phyloP scores from a whole-genome alignment of 2,113 vertebrate species.

The Urocitellus parryii region DNA sequence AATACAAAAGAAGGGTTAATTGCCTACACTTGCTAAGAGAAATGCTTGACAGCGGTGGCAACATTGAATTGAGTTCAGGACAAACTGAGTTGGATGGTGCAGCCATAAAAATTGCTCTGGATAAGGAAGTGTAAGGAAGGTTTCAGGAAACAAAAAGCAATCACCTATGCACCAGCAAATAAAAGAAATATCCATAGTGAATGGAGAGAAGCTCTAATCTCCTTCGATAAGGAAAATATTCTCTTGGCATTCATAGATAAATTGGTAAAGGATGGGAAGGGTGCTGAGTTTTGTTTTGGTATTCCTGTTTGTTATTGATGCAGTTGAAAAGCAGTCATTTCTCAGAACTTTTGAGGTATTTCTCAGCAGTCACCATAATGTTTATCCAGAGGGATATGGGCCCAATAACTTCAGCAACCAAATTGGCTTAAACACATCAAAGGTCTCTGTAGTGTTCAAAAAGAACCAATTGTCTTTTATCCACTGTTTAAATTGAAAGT shows the following conservation, averaged over 20 bases:
- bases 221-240: not conserved
- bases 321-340: not conserved
- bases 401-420: slow-evolving; percentile 68
- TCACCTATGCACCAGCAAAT: not conserved
- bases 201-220: not conserved
- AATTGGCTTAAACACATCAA: slow-evolving; percentile 78
- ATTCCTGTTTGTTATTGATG: slow-evolving; percentile 29
- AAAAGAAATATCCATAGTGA: not conserved
- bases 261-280: not conserved
- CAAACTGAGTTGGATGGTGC: slow-evolving; percentile 61
- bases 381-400: slow-evolving; percentile 71
- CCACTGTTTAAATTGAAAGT: slow-evolving; percentile 72
- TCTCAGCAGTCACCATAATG: not conserved
- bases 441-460: slow-evolving; percentile 77
- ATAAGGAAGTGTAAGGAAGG: not conserved
- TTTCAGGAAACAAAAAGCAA: not conserved
- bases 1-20: slow-evolving; percentile 82
- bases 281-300: not conserved
- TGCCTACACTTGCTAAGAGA: slow-evolving; percentile 79
- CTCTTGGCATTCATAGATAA: not conserved
- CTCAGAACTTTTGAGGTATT: slow-evolving; percentile 62
- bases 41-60: slow-evolving; percentile 59
- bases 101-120: not conserved
- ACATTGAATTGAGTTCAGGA: slow-evolving; percentile 68
- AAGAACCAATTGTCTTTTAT: slow-evolving; percentile 81